phyloP scores from a whole-genome alignment of 2,797 vertebrate species.

The Furcifer pardalis region DNA sequence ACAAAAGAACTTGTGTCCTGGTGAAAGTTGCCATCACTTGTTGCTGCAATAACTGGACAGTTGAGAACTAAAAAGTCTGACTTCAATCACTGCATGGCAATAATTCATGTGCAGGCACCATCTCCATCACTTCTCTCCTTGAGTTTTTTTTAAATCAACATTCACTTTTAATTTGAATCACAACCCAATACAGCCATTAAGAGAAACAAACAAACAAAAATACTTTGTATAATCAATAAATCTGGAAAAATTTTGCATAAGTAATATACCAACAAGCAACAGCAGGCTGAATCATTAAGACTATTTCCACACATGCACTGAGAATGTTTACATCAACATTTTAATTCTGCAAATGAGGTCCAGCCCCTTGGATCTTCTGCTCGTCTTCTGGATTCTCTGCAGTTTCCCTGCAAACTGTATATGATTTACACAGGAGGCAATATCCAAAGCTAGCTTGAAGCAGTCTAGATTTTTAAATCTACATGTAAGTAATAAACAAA shows the following conservation, averaged over 20 bases:
- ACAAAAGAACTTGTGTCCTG: neutral
- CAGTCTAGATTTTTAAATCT: neutral
- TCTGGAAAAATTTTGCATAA: constrained; percentile 61
- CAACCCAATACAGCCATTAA: constrained; percentile 70
- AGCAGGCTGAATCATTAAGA: constrained; percentile 52
- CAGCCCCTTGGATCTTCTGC: constrained; percentile 27
- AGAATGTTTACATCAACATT: constrained; percentile 54
- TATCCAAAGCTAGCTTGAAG: neutral
- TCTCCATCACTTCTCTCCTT: constrained; percentile 9
- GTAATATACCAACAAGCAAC: constrained; percentile 40
- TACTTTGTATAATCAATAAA: constrained; percentile 59
- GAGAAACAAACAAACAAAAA: constrained; percentile 72
- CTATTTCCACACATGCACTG: neutral
- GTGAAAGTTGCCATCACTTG: no score
- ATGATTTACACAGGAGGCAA: neutral
- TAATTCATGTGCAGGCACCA: neutral
- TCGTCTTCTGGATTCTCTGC: neutral
- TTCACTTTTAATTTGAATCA: constrained; percentile 55
- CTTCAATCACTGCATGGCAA: neutral
- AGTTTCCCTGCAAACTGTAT: fast-evolving
- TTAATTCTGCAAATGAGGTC: constrained; percentile 39
- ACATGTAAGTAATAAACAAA: neutral
- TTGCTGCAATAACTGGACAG: neutral
- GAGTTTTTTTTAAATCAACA: constrained; percentile 71
- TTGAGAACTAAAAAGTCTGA: neutral